Evolutionary conservation across 2,888 invertebrate genomes (phyloP), one percentile per base, ranked within the genome.

Genomic region (Zele albiditarsus): DNA sequence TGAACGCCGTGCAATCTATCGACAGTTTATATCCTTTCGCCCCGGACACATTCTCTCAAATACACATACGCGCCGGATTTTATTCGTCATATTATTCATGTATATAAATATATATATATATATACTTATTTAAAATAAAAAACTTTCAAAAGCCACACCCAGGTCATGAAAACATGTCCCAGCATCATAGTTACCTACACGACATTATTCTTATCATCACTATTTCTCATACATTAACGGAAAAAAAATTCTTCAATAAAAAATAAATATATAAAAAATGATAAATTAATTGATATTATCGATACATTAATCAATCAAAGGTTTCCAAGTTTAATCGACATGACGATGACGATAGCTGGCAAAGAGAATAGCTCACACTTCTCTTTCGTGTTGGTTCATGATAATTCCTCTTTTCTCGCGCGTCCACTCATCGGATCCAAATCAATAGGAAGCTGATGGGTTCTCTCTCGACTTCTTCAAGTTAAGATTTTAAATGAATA

Each of bases 401-500:
- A 53, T 20, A 53, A 63, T 33, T 31, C 23, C 10, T 38, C 63
- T 23, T 12, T 63, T 53, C 2, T 20, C 20, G 1, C 23, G 23
- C 53, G 5, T 5, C 8, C 8, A 8, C 53, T 20, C 53, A 53
- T 20, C 8, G 20, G n/a, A 53, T 10, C 20, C 6, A 38, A 1
- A 53, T 38, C 33, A 38, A 63, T 63, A 31, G 63, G 38, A 63
- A 63, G 38, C 38, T 20, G 23, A 63, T 70, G 67, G 60, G 60
- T 31, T 49, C 20, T 27, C 38, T 49, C 53, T 33, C 28, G 20
- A 38, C 20, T 53, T 20, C n/a, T n/a, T 8, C 20, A 8, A 20
- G 62, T 62, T 46, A 73, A 72, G 71, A 75, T 84, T 84, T 84
- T 53, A 84, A 85, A 87, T 85, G 85, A 84, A 84, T 84, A 87